These are phyloP conservation scores for Cephalopachus bancanus DNA, from an alignment of 2,797 vertebrate genomes.

Conservation along the genomic window DNA sequence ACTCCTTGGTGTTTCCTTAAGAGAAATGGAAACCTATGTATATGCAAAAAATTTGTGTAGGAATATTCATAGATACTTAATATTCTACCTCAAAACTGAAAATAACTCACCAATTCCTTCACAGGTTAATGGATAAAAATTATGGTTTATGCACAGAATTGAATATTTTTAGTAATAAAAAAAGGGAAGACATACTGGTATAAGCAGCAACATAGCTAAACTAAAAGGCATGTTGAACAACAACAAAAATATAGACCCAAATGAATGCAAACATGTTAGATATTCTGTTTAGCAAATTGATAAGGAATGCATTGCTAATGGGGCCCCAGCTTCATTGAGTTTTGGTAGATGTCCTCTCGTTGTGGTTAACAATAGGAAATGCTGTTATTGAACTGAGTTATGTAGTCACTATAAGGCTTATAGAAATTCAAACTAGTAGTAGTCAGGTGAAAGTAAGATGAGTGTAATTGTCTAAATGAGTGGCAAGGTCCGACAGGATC, in stretches of 20 bases:
- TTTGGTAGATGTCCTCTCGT: not conserved
- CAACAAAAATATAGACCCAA: not conserved
- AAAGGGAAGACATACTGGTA: not conserved
- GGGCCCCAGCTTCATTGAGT: accelerated
- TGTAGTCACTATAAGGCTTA: not conserved
- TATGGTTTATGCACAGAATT: not conserved
- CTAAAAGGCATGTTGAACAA: not conserved
- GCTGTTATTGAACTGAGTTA: not conserved
- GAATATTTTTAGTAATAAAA: not conserved
- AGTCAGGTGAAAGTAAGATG: not conserved
- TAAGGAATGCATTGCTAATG: not conserved
- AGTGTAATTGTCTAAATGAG: not conserved
- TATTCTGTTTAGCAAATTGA: not conserved
- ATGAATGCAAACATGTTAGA: not conserved
- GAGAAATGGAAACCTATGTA: not conserved
- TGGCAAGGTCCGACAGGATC: not conserved
- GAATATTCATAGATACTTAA: not conserved
- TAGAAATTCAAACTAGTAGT: not conserved
- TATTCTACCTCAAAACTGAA: not conserved
- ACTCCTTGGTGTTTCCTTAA: not conserved
- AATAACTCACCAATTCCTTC: not conserved
- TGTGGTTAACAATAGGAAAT: not conserved
- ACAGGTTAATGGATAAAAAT: not conserved
- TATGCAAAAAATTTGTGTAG: not conserved
- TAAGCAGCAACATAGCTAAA: not conserved